Evolutionary conservation across 1,140 invertebrate genomes (phyloP).

Genomic region (Diorhabda elongata): DNA sequence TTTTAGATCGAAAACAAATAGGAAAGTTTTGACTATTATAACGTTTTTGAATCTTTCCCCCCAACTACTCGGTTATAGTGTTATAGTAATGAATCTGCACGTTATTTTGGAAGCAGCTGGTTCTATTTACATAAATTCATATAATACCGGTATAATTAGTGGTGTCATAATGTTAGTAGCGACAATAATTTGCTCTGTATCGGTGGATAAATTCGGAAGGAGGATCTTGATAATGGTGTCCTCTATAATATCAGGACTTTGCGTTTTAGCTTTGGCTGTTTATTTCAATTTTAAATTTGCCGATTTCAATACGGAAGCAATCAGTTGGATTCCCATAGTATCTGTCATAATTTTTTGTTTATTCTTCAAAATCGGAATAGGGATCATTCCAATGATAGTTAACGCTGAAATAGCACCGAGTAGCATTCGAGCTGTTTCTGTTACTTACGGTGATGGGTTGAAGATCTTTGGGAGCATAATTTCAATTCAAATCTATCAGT

Average conservation of each 20-base stretch:
- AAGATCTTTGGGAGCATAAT: slow-evolving; percentile 53
- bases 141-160: slow-evolving; percentile 34
- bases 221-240: slow-evolving; percentile 34
- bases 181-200: slow-evolving; percentile 23
- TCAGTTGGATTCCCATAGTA: slow-evolving; percentile 33
- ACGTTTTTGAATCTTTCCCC: slow-evolving; percentile 54
- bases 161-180: slow-evolving; percentile 34
- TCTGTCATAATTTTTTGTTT: slow-evolving; percentile 31
- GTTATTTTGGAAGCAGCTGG: slow-evolving; percentile 32
- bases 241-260: slow-evolving; percentile 28
- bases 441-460: slow-evolving; percentile 38
- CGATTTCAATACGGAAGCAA: slow-evolving; percentile 13
- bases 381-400: slow-evolving; percentile 65
- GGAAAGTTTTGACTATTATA: slow-evolving; percentile 33
- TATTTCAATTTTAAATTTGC: slow-evolving; percentile 37
- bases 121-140: slow-evolving; percentile 26
- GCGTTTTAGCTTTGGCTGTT: slow-evolving; percentile 29
- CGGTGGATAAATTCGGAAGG: slow-evolving; percentile 37
- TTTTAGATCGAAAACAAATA: slow-evolving; percentile 30
- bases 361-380: slow-evolving; percentile 34
- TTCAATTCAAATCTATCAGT: slow-evolving; percentile 61
- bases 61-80: slow-evolving; percentile 48
- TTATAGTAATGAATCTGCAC: slow-evolving; percentile 32
- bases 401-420: slow-evolving; percentile 57
- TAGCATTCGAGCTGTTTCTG: slow-evolving; percentile 52